A percentile compares a stretch with the other conserved stretches of the same genome.
Conservation (phyloP, 2,888 invertebrate genomes). For the Oscheius sp. region DNA sequence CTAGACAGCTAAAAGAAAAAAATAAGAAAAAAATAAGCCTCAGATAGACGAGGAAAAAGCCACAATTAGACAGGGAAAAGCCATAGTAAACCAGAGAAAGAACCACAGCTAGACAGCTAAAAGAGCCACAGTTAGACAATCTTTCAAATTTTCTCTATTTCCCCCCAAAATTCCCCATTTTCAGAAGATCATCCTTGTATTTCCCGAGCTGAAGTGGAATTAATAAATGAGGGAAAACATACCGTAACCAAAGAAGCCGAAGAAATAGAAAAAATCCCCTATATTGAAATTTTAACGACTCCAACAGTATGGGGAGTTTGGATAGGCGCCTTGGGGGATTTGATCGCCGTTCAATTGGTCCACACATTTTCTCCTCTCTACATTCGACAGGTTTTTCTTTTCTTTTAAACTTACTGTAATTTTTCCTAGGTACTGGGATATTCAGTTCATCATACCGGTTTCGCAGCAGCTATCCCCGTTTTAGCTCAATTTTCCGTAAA, state of each 20-base stretch:
- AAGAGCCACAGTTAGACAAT: neutral
- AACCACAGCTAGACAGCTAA: no score
- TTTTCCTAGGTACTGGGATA: conserved; percentile 56
- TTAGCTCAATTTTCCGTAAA: conserved; percentile 71
- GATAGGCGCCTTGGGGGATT: conserved; percentile 71
- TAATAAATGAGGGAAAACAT: conserved; percentile 47
- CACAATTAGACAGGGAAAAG: no score
- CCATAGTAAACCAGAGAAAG: no score
- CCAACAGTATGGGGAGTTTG: conserved; percentile 71
- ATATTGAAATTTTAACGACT: conserved; percentile 63
- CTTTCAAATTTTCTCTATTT: neutral
- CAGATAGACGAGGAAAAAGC: no score
- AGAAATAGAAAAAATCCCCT: conserved; percentile 55
- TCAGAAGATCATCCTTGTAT: conserved; percentile 27
- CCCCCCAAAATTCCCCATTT: neutral
- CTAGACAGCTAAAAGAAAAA: no score
- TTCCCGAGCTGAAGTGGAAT: conserved; percentile 30
- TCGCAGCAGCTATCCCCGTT: conserved; percentile 70
- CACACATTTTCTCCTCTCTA: conserved; percentile 62
- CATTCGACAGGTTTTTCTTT: conserved; percentile 35
- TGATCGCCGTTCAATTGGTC: conserved; percentile 68
- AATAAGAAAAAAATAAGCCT: neutral
- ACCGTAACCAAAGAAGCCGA: neutral
- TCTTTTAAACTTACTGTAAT: neutral
- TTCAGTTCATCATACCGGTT: conserved; percentile 70